A percentile compares a stretch with the other conserved stretches of the same genome.
These are phyloP conservation scores for Baryphthengus martii DNA, from an alignment of 2,113 vertebrate genomes.

Conservation along the genomic window DNA sequence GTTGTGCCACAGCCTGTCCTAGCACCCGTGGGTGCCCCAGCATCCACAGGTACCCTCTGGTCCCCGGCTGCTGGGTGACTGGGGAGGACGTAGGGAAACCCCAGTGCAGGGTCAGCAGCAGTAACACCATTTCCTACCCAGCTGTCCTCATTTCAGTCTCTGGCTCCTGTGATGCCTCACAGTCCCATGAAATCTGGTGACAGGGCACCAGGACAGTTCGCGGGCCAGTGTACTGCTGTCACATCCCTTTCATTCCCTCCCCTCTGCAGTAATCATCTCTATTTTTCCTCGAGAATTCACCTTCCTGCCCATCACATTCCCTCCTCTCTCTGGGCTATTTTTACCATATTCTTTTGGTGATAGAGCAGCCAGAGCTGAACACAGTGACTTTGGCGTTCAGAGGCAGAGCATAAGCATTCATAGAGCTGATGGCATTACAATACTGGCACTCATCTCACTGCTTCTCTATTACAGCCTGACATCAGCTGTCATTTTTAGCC, in stretches of 20 bases:
- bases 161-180: background rate
- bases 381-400: background rate
- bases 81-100: background rate
- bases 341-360: background rate
- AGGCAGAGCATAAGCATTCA: background rate
- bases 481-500: background rate
- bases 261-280: background rate
- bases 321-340: background rate
- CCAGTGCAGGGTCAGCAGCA: rapidly evolving
- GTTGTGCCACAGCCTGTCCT: background rate
- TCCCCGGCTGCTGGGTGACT: background rate
- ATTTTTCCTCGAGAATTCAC: background rate
- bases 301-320: background rate
- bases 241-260: background rate
- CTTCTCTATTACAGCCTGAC: background rate
- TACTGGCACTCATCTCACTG: background rate
- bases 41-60: background rate
- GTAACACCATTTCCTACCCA: background rate
- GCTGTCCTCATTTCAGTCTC: background rate
- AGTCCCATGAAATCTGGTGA: background rate
- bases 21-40: background rate
- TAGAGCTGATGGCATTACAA: background rate
- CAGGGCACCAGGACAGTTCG: background rate
- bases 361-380: background rate
- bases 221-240: rapidly evolving